Evolutionary conservation across 2,113 vertebrate species (phyloP).

Genomic region (Apodemus sylvaticus): DNA sequence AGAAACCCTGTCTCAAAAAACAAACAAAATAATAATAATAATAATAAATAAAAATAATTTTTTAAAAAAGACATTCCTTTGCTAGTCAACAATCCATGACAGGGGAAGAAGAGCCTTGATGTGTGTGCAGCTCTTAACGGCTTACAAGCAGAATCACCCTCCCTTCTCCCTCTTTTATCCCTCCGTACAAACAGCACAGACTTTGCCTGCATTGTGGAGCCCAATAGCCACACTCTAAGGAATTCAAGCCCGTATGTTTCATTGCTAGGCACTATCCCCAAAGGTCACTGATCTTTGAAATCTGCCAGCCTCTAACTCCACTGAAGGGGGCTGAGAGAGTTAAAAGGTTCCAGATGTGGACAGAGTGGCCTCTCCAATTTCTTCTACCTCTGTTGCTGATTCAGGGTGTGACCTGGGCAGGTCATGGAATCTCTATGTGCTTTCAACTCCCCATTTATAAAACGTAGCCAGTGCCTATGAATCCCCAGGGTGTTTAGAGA

Average conservation of each 20-base stretch:
- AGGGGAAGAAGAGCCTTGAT: neutral
- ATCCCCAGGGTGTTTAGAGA: slow-evolving; percentile 48
- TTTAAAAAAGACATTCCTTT: neutral
- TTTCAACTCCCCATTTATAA: slow-evolving; percentile 82
- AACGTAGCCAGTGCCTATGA: slow-evolving; percentile 45
- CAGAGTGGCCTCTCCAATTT: slow-evolving; percentile 48
- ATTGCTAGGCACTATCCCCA: slow-evolving; percentile 44
- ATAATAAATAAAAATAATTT: no score
- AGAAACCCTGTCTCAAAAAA: no score
- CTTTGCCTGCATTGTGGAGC: neutral
- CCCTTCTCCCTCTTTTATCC: neutral
- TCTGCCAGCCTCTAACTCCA: slow-evolving; percentile 31
- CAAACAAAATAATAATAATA: no score
- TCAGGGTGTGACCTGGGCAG: slow-evolving; percentile 64
- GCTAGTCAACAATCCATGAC: neutral
- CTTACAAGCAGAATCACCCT: neutral
- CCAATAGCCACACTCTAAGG: slow-evolving; percentile 5
- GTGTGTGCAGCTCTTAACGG: neutral
- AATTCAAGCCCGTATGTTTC: slow-evolving; percentile 74
- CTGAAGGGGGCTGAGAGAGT: slow-evolving; percentile 55
- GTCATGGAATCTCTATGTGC: slow-evolving; percentile 72
- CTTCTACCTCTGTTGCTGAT: slow-evolving; percentile 61
- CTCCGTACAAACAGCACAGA: neutral
- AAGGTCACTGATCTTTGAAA: slow-evolving; percentile 71
- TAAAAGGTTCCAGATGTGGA: slow-evolving; percentile 78